Conservation (phyloP, 53 echinoderm and acorn worm species). For the Antedon mediterranea region DNA sequence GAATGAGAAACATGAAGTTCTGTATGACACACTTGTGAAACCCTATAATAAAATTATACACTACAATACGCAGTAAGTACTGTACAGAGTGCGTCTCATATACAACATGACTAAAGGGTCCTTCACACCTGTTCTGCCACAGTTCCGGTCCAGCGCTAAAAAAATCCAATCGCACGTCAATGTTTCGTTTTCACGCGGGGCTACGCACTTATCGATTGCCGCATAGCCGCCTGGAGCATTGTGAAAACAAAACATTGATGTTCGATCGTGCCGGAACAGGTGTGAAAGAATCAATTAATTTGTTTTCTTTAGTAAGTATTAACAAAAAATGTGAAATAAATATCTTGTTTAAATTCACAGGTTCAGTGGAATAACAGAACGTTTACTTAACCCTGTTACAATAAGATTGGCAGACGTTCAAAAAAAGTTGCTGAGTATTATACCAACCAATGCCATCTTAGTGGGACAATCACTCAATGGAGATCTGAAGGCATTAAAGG, state of each 20-base stretch:
- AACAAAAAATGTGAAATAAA: no score
- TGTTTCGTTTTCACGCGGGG: no score
- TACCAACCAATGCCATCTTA: conserved; percentile 70
- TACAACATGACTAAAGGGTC: no score
- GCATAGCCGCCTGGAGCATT: neutral
- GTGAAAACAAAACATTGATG: no score
- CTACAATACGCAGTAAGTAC: conserved; percentile 67
- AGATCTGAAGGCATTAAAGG: conserved; percentile 80
- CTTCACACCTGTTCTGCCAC: no score
- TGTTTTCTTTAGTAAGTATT: no score
- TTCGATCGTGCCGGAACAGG: no score
- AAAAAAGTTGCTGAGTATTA: conserved; percentile 24
- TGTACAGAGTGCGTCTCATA: no score
- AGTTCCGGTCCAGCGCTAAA: no score
- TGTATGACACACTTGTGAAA: conserved; percentile 56
- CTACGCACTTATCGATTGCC: no score
- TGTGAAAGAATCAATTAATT: neutral
- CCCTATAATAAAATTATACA: conserved; percentile 51
- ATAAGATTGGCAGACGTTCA: conserved; percentile 51
- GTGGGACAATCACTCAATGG: conserved; percentile 87
- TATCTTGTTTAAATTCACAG: conserved; percentile 18
- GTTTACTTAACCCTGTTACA: conserved; percentile 40
- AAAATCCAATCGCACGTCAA: no score
- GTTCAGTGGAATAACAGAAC: conserved; percentile 76
- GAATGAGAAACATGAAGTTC: conserved; percentile 32